Evolutionary conservation across 2,113 vertebrate genomes (phyloP).

Genomic region (Pterocles orientalis): DNA sequence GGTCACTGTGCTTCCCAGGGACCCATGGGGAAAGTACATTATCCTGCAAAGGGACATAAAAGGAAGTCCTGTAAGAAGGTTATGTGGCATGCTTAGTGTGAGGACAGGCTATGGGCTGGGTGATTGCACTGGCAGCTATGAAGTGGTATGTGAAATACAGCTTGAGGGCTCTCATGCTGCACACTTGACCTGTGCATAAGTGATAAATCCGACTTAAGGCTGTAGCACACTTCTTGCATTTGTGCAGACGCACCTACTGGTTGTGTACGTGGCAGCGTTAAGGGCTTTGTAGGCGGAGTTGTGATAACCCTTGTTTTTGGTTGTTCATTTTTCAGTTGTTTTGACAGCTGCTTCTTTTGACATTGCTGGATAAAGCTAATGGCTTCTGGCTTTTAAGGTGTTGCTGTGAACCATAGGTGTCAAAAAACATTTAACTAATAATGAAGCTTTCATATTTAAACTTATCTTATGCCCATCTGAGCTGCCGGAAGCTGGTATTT

Average conservation of each 20-base stretch:
- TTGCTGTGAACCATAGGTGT: not conserved
- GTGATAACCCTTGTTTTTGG: not conserved
- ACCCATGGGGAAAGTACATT: not conserved
- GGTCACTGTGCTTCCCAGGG: not conserved
- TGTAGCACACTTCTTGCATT: not conserved
- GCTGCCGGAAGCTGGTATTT: not conserved
- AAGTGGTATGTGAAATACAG: not conserved
- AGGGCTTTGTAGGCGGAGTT: not conserved
- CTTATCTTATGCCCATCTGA: not conserved
- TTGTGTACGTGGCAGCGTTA: accelerated
- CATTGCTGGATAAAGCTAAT: not conserved
- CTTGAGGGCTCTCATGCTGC: not conserved
- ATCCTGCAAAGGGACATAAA: not conserved
- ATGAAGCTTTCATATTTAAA: not conserved
- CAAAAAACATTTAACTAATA: not conserved
- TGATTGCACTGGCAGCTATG: not conserved
- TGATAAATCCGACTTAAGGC: not conserved
- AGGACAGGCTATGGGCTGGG: not conserved
- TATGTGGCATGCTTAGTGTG: not conserved
- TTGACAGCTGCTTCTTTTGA: not conserved
- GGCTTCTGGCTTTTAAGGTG: not conserved
- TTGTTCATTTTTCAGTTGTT: not conserved
- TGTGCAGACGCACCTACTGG: not conserved
- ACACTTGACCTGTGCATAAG: not conserved
- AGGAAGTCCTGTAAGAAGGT: not conserved